Conservation (phyloP, 2,888 invertebrate genomes). For the Phorcus lineatus region DNA sequence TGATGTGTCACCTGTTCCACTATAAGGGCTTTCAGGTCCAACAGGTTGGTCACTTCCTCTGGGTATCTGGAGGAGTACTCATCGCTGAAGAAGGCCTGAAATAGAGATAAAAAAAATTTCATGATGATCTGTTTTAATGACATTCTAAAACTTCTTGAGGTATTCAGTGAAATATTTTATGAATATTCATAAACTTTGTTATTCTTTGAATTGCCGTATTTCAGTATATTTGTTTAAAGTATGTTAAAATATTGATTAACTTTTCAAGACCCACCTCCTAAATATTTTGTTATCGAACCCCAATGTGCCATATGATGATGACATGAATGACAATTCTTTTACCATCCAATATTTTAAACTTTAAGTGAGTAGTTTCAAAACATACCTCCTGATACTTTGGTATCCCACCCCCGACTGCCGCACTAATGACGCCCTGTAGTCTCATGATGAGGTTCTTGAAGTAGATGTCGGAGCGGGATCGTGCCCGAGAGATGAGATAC, state of each 20-base stretch:
- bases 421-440: constrained; percentile 70
- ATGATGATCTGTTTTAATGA: background rate
- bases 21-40: constrained; percentile 82
- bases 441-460: constrained; percentile 70
- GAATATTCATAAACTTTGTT: too few relatives aligned
- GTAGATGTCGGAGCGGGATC: constrained; percentile 75
- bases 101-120: constrained; percentile 20
- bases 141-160: too few relatives aligned
- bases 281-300: constrained; percentile 73
- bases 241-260: too few relatives aligned
- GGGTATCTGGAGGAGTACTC: constrained; percentile 81
- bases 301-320: too few relatives aligned
- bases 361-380: too few relatives aligned
- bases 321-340: too few relatives aligned
- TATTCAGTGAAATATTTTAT: too few relatives aligned
- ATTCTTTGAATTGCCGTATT: too few relatives aligned
- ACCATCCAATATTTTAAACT: background rate
- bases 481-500: constrained; percentile 86
- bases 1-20: constrained; percentile 83
- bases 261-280: constrained; percentile 47
- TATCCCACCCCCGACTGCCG: constrained; percentile 73
- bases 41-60: constrained; percentile 77
- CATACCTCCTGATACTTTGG: constrained; percentile 72
- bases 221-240: background rate
- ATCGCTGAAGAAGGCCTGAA: constrained; percentile 86